Conservation (phyloP, 2,888 invertebrate genomes). For the Temnothorax unifasciatus region DNA sequence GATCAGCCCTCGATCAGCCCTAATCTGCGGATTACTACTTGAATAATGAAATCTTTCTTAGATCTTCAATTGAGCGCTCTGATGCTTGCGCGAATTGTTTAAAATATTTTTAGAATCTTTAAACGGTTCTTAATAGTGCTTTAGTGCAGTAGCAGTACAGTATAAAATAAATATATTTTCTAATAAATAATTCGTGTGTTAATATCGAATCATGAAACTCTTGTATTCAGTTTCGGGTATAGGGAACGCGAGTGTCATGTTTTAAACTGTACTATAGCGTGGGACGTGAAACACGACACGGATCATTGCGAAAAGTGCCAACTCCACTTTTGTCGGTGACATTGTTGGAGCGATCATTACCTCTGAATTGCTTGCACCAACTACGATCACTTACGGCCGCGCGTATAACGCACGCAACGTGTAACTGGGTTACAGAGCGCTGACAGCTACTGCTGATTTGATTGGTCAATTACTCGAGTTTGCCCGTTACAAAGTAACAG, state of each 20-base stretch:
- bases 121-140: neutral
- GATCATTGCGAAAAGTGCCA: conserved; percentile 55
- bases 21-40: conserved; percentile 5
- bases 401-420: conserved; percentile 48
- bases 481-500: conserved; percentile 57
- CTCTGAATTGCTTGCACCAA: conserved; percentile 55
- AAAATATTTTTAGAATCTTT: neutral
- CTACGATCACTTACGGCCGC: conserved; percentile 54
- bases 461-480: conserved; percentile 61
- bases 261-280: conserved; percentile 36
- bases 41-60: neutral
- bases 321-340: conserved; percentile 55
- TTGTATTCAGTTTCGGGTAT: conserved; percentile 2
- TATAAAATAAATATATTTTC: neutral
- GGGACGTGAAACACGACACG: conserved; percentile 45
- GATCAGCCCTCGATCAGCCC: neutral
- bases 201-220: conserved; percentile 7
- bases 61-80: neutral
- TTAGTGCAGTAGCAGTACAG: neutral
- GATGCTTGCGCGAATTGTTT: neutral
- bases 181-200: neutral
- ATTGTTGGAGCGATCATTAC: conserved; percentile 57
- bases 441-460: conserved; percentile 56
- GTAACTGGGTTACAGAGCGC: conserved; percentile 62
- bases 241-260: neutral